These are phyloP conservation scores for Allophyes oxyacanthae DNA, from an alignment of 2,888 invertebrate genomes.

Conservation along the genomic window DNA sequence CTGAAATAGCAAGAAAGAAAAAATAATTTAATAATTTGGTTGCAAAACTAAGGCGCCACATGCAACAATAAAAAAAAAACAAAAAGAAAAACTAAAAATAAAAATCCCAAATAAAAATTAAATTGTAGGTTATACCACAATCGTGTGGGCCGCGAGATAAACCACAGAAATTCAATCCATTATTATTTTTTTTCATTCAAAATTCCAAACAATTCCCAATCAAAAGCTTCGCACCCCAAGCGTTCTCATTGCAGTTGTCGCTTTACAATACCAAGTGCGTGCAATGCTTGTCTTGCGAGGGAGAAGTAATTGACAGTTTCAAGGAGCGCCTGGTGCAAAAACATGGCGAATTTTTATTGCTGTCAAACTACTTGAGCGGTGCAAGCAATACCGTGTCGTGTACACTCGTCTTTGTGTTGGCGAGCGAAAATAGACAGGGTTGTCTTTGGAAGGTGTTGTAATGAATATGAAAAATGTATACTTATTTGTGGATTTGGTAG, in stretches of 20 bases:
- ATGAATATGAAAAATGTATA: constrained; percentile 10
- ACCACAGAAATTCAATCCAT: too few relatives aligned
- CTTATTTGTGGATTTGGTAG: too few relatives aligned
- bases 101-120: too few relatives aligned
- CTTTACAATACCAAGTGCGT: constrained; percentile 69
- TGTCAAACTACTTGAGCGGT: constrained; percentile 76
- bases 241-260: constrained; percentile 48
- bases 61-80: too few relatives aligned
- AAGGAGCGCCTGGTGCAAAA: constrained; percentile 81
- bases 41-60: too few relatives aligned
- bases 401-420: constrained; percentile 25
- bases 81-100: too few relatives aligned
- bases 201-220: not conserved
- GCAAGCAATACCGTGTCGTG: constrained; percentile 30
- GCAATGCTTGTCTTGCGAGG: constrained; percentile 74
- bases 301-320: constrained; percentile 81
- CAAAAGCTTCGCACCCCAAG: not conserved
- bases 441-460: constrained; percentile 14
- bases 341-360: constrained; percentile 84
- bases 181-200: too few relatives aligned
- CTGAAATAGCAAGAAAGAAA: too few relatives aligned
- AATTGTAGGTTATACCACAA: too few relatives aligned
- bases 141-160: too few relatives aligned
- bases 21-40: too few relatives aligned
- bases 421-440: constrained; percentile 26